Conservation (phyloP, 2,113 vertebrate species). For the Sitta europaea region DNA sequence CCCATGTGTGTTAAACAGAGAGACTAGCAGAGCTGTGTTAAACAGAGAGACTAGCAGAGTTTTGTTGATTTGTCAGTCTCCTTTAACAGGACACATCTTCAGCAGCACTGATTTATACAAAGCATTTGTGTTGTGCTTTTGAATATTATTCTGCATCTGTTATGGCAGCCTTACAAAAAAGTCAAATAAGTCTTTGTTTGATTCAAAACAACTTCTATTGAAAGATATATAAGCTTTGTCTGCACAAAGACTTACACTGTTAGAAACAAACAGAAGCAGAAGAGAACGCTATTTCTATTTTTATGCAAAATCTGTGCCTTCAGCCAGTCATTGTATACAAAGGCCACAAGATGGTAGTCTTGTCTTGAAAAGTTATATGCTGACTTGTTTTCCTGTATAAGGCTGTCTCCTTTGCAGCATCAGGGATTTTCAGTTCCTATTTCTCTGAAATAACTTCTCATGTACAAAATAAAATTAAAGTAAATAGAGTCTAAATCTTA, state of each 20-base stretch:
- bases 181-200: neutral
- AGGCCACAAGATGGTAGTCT: slow-evolving; percentile 29
- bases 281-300: neutral
- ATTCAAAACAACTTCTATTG: neutral
- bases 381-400: accelerated
- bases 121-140: neutral
- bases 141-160: neutral
- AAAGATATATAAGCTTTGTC: neutral
- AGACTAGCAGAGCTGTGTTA: neutral
- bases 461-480: neutral
- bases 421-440: neutral
- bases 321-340: neutral
- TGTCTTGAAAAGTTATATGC: neutral
- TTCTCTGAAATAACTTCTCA: neutral
- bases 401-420: neutral
- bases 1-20: neutral
- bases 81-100: neutral
- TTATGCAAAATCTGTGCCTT: neutral
- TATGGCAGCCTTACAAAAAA: neutral
- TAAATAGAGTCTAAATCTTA: neutral
- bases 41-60: neutral
- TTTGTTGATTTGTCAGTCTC: neutral
- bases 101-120: neutral
- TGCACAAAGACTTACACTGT: neutral
- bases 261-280: neutral